Conservation (phyloP, 2,888 invertebrate genomes). For the Gerris lacustris region DNA sequence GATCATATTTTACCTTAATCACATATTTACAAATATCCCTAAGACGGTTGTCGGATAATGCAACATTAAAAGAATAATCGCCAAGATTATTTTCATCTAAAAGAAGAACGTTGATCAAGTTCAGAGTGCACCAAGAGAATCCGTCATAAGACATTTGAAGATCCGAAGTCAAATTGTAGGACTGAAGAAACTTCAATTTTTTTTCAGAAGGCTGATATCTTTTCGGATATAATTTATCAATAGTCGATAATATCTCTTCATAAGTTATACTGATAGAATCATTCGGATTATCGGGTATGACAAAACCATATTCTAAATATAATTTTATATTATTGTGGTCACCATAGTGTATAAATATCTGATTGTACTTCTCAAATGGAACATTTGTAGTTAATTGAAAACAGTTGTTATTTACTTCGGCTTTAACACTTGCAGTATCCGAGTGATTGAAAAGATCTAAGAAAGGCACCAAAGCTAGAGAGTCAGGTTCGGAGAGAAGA, state of each 20-base stretch:
- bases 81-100: conserved; percentile 20
- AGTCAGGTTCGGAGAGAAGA: conserved; percentile 33
- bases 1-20: no score
- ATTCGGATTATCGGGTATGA: conserved; percentile 51
- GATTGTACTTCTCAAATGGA: conserved; percentile 48
- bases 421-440: conserved; percentile 47
- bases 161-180: conserved; percentile 42
- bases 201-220: conserved; percentile 27
- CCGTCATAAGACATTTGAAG: conserved; percentile 28
- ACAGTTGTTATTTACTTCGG: conserved; percentile 37
- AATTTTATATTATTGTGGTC: conserved; percentile 65
- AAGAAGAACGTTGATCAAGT: conserved; percentile 30
- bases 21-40: background rate
- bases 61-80: background rate
- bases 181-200: conserved; percentile 49
- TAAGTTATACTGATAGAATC: conserved; percentile 52
- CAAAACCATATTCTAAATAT: conserved; percentile 80
- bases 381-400: conserved; percentile 46
- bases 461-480: conserved; percentile 67
- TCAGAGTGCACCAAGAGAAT: conserved; percentile 31
- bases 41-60: background rate
- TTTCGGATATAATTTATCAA: conserved; percentile 23
- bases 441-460: conserved; percentile 85
- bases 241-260: conserved; percentile 38
- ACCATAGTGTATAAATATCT: conserved; percentile 84